These are phyloP conservation scores for Drosophila crucigera DNA, from an alignment of 2,888 invertebrate genomes.

Conservation along the genomic window DNA sequence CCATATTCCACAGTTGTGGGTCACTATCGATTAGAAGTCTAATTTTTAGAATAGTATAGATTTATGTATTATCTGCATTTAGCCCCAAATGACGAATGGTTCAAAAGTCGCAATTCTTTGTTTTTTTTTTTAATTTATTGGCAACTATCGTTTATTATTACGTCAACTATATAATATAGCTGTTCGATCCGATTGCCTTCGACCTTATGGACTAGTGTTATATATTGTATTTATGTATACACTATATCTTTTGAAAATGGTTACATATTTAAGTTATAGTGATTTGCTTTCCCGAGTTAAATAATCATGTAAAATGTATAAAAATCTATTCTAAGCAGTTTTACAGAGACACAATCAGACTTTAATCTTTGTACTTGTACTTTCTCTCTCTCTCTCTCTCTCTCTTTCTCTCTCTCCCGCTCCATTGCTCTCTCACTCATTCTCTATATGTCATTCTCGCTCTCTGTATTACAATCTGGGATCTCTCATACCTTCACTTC, in stretches of 20 bases:
- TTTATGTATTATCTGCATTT: neutral
- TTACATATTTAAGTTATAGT: neutral
- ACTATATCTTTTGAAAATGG: neutral
- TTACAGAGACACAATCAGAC: neutral
- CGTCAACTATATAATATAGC: too few relatives aligned
- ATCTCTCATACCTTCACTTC: conserved; percentile 23
- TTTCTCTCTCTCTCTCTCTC: neutral
- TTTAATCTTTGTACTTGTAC: conserved; percentile 8
- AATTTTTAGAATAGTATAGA: too few relatives aligned
- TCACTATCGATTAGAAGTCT: neutral
- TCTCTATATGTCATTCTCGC: neutral
- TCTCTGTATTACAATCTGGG: conserved; percentile 11
- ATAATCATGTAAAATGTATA: neutral
- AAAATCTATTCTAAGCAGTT: neutral
- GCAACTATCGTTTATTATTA: neutral
- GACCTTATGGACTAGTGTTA: too few relatives aligned
- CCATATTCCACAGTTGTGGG: neutral
- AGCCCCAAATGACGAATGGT: neutral
- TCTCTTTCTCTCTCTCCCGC: neutral
- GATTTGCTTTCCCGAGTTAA: neutral
- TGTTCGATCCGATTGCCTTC: too few relatives aligned
- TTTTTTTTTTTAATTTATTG: neutral
- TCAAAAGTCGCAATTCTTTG: neutral
- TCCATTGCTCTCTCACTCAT: neutral
- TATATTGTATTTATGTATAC: neutral